phyloP scores from a whole-genome alignment of 1,140 invertebrate genomes.

The Diabrotica virgifera region DNA sequence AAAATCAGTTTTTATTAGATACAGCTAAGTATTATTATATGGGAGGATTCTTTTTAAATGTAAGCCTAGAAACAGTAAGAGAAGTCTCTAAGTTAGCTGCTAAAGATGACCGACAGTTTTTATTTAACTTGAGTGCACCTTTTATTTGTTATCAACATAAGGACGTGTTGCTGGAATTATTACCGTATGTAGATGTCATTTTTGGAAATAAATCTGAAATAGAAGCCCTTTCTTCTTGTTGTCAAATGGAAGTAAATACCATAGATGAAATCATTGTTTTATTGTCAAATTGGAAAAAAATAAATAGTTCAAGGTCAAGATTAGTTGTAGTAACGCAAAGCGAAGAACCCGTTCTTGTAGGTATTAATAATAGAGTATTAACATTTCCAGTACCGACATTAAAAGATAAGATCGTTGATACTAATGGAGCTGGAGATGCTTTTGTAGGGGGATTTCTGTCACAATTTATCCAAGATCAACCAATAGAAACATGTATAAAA shows the following conservation, averaged over 20 bases:
- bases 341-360: conserved; percentile 78
- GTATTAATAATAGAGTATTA: conserved; percentile 62
- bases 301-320: conserved; percentile 65
- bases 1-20: conserved; percentile 77
- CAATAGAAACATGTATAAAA: conserved; percentile 75
- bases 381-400: conserved; percentile 74
- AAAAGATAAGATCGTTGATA: conserved; percentile 87
- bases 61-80: conserved; percentile 84
- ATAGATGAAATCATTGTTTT: conserved; percentile 83
- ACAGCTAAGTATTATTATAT: conserved; percentile 84
- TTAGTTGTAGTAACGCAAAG: conserved; percentile 94
- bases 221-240: conserved; percentile 75
- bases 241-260: conserved; percentile 70
- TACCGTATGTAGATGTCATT: conserved; percentile 93
- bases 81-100: conserved; percentile 76
- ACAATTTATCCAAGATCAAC: conserved; percentile 78
- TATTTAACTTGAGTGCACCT: conserved; percentile 95
- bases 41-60: conserved; percentile 94
- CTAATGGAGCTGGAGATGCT: conserved; percentile 98
- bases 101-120: conserved; percentile 72
- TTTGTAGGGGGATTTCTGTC: conserved; percentile 96
- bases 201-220: conserved; percentile 98
- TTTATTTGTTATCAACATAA: conserved; percentile 92
- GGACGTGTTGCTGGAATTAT: conserved; percentile 72
- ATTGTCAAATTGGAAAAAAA: conserved; percentile 71